phyloP scores from a whole-genome alignment of 1,140 invertebrate species.

The Drosophila arawakana region DNA sequence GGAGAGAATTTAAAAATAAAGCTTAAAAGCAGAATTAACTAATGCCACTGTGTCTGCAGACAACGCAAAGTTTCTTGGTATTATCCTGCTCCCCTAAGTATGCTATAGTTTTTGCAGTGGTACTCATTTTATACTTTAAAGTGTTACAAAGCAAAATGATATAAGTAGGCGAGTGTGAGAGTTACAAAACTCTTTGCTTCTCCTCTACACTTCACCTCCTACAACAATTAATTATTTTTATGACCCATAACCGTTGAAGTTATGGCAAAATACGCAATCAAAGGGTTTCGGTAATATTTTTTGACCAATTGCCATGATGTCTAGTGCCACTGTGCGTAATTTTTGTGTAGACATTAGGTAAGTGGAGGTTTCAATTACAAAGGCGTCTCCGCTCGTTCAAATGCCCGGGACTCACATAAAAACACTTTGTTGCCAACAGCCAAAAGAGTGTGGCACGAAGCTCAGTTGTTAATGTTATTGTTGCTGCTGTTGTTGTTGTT shows the following conservation, averaged over 20 bases:
- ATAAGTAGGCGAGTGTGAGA: too few species aligned
- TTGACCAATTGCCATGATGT: conserved; percentile 10
- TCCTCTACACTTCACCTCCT: not conserved
- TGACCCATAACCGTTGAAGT: not conserved
- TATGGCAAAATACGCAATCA: not conserved
- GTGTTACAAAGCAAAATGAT: too few species aligned
- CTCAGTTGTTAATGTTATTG: not conserved
- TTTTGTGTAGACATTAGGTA: conserved; percentile 31
- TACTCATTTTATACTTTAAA: not conserved
- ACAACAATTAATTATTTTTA: conserved; percentile 21
- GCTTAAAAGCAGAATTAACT: too few species aligned
- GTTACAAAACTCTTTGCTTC: too few species aligned
- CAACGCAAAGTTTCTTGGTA: not conserved
- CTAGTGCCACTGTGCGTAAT: conserved; percentile 28
- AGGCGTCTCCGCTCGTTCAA: conserved; percentile 49
- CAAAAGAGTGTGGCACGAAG: not conserved
- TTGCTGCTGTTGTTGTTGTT: not conserved
- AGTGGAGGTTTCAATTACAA: conserved; percentile 39
- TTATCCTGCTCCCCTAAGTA: not conserved
- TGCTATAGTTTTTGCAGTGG: not conserved
- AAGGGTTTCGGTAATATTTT: not conserved
- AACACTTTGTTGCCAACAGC: conserved; percentile 66
- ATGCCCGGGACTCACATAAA: conserved; percentile 62
- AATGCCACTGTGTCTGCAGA: too few species aligned
- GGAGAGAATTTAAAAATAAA: too few species aligned